Conservation (phyloP, 2,113 vertebrate species). For the Crotophaga sulcirostris region DNA sequence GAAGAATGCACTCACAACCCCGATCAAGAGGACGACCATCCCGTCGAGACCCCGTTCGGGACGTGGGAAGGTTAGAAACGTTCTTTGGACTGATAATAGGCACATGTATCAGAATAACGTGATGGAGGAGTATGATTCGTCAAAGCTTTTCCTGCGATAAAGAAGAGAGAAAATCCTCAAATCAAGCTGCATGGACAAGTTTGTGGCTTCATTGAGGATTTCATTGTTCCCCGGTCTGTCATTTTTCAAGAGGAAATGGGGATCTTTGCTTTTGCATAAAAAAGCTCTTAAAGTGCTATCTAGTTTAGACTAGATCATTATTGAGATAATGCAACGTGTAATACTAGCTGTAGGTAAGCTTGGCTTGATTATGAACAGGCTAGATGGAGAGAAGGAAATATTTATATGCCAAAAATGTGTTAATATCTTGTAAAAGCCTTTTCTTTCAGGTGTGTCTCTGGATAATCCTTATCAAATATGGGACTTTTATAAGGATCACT, state of each 20-base stretch:
- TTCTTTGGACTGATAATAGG: conserved; percentile 95
- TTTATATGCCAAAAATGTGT: conserved; percentile 83
- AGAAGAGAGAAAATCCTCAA: conserved; percentile 90
- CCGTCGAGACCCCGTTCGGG: conserved; percentile 89
- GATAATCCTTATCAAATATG: conserved; percentile 89
- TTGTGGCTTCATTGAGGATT: conserved; percentile 92
- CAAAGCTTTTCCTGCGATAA: conserved; percentile 85
- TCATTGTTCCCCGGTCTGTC: conserved; percentile 79
- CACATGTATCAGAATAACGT: conserved; percentile 88
- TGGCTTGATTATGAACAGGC: conserved; percentile 72
- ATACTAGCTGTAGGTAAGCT: conserved; percentile 74
- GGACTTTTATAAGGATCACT: conserved; percentile 91
- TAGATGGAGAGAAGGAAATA: conserved; percentile 78
- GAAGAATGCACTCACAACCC: conserved; percentile 93
- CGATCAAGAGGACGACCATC: conserved; percentile 90
- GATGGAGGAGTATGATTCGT: conserved; percentile 88
- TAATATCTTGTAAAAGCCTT: conserved; percentile 93
- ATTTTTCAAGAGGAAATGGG: conserved; percentile 84
- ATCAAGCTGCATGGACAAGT: conserved; percentile 90
- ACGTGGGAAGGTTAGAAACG: conserved; percentile 99
- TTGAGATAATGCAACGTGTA: conserved; percentile 65
- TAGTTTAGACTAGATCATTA: conserved; percentile 74
- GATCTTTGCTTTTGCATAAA: conserved; percentile 79
- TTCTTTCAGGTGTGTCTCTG: conserved; percentile 93
- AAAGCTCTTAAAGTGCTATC: conserved; percentile 59